phyloP scores from a whole-genome alignment of 92 coral and sea anemone species.

The Zoanthus sansibaricus region DNA sequence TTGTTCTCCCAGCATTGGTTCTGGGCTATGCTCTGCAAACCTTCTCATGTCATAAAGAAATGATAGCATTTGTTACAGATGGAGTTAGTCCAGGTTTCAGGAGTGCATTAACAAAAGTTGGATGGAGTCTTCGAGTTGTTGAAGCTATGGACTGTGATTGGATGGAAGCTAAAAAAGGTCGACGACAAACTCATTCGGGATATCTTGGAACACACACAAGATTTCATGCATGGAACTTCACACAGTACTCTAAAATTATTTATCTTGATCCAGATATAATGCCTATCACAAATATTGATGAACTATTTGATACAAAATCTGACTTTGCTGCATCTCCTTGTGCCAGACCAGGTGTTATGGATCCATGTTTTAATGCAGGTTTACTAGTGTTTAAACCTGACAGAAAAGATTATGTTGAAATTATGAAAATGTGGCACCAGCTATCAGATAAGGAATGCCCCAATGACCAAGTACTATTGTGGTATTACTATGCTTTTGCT shows the following conservation, averaged over 20 bases:
- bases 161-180: slow-evolving; percentile 72
- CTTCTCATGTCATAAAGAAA: slow-evolving; percentile 76
- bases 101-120: slow-evolving; percentile 73
- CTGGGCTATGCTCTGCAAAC: slow-evolving; percentile 70
- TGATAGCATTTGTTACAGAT: slow-evolving; percentile 84
- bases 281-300: slow-evolving; percentile 91
- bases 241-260: slow-evolving; percentile 80
- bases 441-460: slow-evolving; percentile 67
- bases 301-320: slow-evolving; percentile 75
- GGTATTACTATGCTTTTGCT: slow-evolving; percentile 76
- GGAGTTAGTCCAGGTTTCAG: slow-evolving; percentile 70
- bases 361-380: slow-evolving; percentile 95
- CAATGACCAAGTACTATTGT: slow-evolving; percentile 76
- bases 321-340: slow-evolving; percentile 91
- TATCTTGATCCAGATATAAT: slow-evolving; percentile 92
- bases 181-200: slow-evolving; percentile 55
- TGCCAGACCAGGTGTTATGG: slow-evolving; percentile 85
- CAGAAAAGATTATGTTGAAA: slow-evolving; percentile 34
- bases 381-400: slow-evolving; percentile 82
- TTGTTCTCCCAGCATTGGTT: slow-evolving; percentile 74
- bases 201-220: slow-evolving; percentile 90
- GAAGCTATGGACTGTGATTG: slow-evolving; percentile 92
- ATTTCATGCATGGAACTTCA: slow-evolving; percentile 91
- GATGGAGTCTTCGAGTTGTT: slow-evolving; percentile 75
- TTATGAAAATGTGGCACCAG: slow-evolving; percentile 66